Base-by-base conservation (phyloP, 2,113 vertebrate genomes). In the Larimichthys polyactis region DNA sequence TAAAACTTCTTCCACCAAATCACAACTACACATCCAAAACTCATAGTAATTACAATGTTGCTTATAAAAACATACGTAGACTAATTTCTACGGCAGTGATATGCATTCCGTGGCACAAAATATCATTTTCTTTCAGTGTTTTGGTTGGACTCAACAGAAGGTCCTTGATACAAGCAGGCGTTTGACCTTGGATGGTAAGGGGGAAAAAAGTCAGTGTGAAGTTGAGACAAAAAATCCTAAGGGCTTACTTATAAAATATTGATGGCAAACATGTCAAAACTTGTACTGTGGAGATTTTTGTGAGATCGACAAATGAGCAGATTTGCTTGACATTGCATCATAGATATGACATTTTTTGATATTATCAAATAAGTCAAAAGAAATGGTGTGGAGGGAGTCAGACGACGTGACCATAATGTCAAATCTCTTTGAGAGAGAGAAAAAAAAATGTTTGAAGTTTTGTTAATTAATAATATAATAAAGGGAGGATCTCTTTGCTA, bases 301-400 rank as follows among this genome's bases (percentile, higher is more conserved):
- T 11, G 74, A 83, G 85, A 92, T 88, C 81, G 88, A 92, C 89
- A 91, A 92, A 93, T 92, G 89, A 91, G 82, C 82, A 87, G 89
- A 91, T 92, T 93, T 92, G 82, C 92, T 88, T 89, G 90, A 91
- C 81, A 32, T 93, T 93, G 91, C 92, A 89, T 93, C 90, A 93
- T 84, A 77, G 77, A 83, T 76, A 80, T 78, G 81, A 88, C 82
- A 82, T 75, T 85, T 86, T 89, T 89, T 85, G 24, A 83, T 87
- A 64, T 90, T 71, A 91, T 90, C 79, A 54, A 90, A 83, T 75
- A 75, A 85, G 82, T 87, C 67, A 86, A 79, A 89, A 78, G 58
- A 51, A 87, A 66, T 75, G 72, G 75, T 79, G 78, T 55, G 58
- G 67, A 68, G 75, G 43, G 70, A 77, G 51, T 44, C 20, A 69